Evolutionary conservation across 2,797 vertebrate genomes (phyloP), one percentile per base, ranked within the genome.

Genomic region (Amblyopsis hoosieri): DNA sequence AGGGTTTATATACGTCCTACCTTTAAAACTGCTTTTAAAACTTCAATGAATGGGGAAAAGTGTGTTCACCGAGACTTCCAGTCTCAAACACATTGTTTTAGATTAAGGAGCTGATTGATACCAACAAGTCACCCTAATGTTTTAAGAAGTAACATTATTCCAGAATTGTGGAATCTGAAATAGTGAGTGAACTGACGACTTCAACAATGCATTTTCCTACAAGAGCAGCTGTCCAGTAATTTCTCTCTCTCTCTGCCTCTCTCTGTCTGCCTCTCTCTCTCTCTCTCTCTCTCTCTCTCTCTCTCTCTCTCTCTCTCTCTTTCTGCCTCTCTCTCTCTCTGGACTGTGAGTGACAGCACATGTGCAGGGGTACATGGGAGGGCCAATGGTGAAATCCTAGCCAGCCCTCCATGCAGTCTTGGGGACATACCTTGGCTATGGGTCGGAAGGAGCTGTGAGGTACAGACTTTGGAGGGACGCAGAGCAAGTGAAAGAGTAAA

Each of bases 261-360:
- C 48, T n/a, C 13, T 13, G 1, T 13, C 48, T 13, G 12, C 2
- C 48, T 13, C 48, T 13, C 12, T 13, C 48, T 50, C 48, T 13
- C 48, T 13, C 48, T 13, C 48, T 13, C 48, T 13, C 48, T 50
- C 48, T 13, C 48, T 52, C 6, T 54, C 23, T 54, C 23, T 33
- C 12, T 54, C 12, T 33, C 29, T 55, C 29, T 33, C 23, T 33
- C 12, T 31, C 52, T 54, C 12, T 1, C 53, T 33, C 12, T n/a
- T 6, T 31, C 12, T 54, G 23, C 1, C 53, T 33, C n/a, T 14
- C 1, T 29, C 31, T 47, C 54, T 37, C 12, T 45, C 45, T 55
- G 74, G 11, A 46, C 37, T 74, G 23, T 89, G 90, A 91, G 85
- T 90, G 90, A 90, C 90, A 90, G 90, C 90, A 91, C 90, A 91